Conservation (phyloP, 1,140 invertebrate species). For the Diuraphis noxia region DNA sequence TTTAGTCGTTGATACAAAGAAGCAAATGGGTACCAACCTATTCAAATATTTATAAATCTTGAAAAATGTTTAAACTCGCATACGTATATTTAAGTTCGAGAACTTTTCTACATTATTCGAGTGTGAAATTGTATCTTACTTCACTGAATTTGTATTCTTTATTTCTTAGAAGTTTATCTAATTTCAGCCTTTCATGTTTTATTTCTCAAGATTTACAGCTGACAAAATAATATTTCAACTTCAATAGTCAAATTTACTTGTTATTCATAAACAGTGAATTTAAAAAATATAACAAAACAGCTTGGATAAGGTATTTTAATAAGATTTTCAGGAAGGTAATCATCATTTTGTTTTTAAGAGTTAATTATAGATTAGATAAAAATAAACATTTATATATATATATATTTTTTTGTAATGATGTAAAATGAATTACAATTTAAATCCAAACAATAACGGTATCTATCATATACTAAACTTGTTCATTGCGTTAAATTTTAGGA, state of each 20-base stretch:
- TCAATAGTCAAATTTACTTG: neutral
- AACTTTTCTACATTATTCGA: conserved; percentile 9
- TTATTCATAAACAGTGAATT: neutral
- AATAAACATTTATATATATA: too few species aligned
- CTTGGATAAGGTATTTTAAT: neutral
- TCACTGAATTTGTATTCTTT: conserved; percentile 35
- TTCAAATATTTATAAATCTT: conserved; percentile 44
- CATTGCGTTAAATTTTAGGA: neutral
- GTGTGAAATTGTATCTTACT: conserved; percentile 29
- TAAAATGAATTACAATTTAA: too few species aligned
- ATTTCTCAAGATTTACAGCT: neutral
- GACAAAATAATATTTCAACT: neutral
- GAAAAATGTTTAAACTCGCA: conserved; percentile 16
- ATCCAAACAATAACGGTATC: too few species aligned
- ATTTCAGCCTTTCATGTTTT: conserved; percentile 23
- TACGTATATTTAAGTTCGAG: neutral
- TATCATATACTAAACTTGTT: neutral
- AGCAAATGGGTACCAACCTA: conserved; percentile 15
- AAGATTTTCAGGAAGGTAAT: too few species aligned
- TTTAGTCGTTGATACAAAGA: conserved; percentile 15
- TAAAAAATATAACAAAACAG: neutral
- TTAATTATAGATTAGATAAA: too few species aligned
- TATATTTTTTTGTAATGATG: too few species aligned
- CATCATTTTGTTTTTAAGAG: too few species aligned
- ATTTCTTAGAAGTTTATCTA: conserved; percentile 31